These are phyloP conservation scores for Hoplostethus mediterraneus DNA, from an alignment of 2,797 vertebrate species.

Conservation along the genomic window DNA sequence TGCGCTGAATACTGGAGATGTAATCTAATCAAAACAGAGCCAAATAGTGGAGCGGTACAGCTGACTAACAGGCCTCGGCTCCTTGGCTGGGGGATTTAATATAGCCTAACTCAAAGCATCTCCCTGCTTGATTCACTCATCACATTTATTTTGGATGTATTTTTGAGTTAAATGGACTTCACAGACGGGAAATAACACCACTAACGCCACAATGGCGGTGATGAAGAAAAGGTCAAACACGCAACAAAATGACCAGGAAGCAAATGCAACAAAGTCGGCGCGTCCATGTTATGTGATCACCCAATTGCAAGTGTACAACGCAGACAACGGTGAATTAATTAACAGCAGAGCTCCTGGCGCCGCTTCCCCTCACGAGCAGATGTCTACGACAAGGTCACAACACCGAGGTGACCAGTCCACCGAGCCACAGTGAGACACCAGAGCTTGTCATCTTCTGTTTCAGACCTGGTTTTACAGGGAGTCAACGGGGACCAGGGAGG, in stretches of 20 bases:
- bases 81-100: slow-evolving; percentile 6
- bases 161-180: neutral
- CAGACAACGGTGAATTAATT: slow-evolving; percentile 83
- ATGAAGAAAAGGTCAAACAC: neutral
- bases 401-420: slow-evolving; percentile 61
- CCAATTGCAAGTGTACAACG: slow-evolving; percentile 66
- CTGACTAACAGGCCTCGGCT: neutral
- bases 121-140: neutral
- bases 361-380: slow-evolving; percentile 62
- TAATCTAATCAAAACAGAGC: slow-evolving; percentile 26
- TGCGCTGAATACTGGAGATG: neutral
- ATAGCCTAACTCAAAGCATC: neutral
- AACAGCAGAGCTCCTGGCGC: slow-evolving; percentile 72
- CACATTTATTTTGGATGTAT: slow-evolving; percentile 6
- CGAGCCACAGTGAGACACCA: slow-evolving; percentile 55
- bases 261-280: slow-evolving; percentile 15
- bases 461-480: slow-evolving; percentile 37
- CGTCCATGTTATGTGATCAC: slow-evolving; percentile 67
- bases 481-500: slow-evolving; percentile 17
- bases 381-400: slow-evolving; percentile 78
- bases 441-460: slow-evolving; percentile 62
- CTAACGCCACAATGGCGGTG: slow-evolving; percentile 12
- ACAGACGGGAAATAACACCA: neutral
- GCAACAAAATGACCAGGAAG: slow-evolving; percentile 26
- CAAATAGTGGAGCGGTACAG: slow-evolving; percentile 10